Conservation (phyloP, 2,797 vertebrate species). For the Centroberyx gerrardi region DNA sequence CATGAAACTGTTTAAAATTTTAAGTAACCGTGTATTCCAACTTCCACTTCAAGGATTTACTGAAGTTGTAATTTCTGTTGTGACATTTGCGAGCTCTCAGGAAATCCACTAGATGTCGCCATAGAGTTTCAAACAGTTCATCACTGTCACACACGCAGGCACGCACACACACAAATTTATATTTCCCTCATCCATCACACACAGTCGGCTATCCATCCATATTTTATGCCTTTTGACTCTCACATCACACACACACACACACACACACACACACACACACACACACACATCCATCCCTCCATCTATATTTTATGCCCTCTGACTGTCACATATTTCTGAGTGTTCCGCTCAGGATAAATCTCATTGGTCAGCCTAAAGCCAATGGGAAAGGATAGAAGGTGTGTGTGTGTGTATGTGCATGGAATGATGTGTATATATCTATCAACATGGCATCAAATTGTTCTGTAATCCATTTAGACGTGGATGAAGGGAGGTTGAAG, state of each 20-base stretch:
- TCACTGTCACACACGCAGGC: not conserved
- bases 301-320: slow-evolving; percentile 52
- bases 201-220: slow-evolving; percentile 45
- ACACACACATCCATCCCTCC: slow-evolving; percentile 43
- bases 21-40: slow-evolving; percentile 17
- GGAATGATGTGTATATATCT: slow-evolving; percentile 9
- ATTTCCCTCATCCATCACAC: slow-evolving; percentile 50
- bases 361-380: slow-evolving; percentile 29
- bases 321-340: slow-evolving; percentile 18
- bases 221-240: slow-evolving; percentile 39
- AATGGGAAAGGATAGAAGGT: slow-evolving; percentile 17
- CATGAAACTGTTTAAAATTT: not conserved
- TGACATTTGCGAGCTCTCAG: slow-evolving; percentile 24
- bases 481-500: slow-evolving; percentile 7
- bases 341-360: slow-evolving; percentile 44
- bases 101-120: slow-evolving; percentile 57
- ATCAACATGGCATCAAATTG: slow-evolving; percentile 45
- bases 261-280: not conserved
- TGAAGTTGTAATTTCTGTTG: not conserved
- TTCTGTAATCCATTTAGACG: slow-evolving; percentile 42
- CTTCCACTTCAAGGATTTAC: slow-evolving; percentile 11
- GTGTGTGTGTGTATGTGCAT: not conserved
- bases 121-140: slow-evolving; percentile 15
- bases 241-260: slow-evolving; percentile 6
- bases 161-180: slow-evolving; percentile 10